phyloP scores from a whole-genome alignment of 2,888 invertebrate species.

The Elgonia sp. region DNA sequence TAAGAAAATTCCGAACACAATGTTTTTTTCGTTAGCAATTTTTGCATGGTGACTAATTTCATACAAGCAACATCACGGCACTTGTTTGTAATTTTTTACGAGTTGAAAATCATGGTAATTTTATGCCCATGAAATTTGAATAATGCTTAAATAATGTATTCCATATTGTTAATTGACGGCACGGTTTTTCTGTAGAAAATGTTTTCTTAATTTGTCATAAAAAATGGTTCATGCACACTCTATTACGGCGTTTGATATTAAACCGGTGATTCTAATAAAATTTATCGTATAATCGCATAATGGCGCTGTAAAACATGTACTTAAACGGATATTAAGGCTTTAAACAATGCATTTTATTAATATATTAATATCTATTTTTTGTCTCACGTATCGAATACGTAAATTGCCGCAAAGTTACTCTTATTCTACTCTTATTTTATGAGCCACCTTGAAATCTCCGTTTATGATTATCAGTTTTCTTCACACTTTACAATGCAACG shows the following conservation, averaged over 20 bases:
- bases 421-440: constrained; percentile 31
- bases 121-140: background rate
- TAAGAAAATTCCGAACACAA: constrained; percentile 49
- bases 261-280: background rate
- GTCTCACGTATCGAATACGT: constrained; percentile 11
- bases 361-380: constrained; percentile 20
- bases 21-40: background rate
- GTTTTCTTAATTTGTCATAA: too few species aligned
- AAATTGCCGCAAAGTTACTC: constrained; percentile 27
- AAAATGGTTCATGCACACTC: background rate
- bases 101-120: constrained; percentile 2
- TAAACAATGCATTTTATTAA: constrained; percentile 47
- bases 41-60: constrained; percentile 37
- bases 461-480: constrained; percentile 34
- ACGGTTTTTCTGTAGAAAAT: too few species aligned
- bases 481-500: constrained; percentile 8
- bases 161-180: too few species aligned
- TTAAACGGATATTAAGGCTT: background rate
- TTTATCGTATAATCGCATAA: constrained; percentile 19
- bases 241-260: constrained; percentile 35
- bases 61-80: background rate
- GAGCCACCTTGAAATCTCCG: constrained; percentile 34
- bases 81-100: constrained; percentile 12
- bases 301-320: constrained; percentile 7
- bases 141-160: too few species aligned